Evolutionary conservation across 2,888 invertebrate species (phyloP), one percentile per base, ranked within the genome.

Genomic region (Hypolimnas misippus): DNA sequence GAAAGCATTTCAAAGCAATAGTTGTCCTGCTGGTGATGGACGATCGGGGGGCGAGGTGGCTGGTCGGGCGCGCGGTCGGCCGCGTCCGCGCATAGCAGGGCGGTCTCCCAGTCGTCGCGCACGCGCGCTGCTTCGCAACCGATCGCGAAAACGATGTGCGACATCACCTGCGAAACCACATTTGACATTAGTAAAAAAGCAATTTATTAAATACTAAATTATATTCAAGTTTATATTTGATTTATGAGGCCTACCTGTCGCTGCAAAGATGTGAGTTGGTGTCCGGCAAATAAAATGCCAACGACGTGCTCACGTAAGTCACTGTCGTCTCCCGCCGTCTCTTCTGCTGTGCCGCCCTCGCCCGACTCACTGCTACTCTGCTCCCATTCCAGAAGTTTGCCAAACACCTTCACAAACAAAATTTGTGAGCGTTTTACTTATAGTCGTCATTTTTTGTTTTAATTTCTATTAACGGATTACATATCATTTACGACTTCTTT

Each of bases 1-100:
- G 98, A 98, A 19, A 99, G 89, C 97, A 99, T 97, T 92, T 99
- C 98, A 81, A 98, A 99, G 88, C 98, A 98, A 84, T 98, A 99
- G n/a, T 97, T 97, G 83, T 99, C 98, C 1, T 86, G 88, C 54
- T 76, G 71, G 35, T 69, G 68, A 29, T 67, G 67, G 0, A 75
- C 63, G 14, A 93, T 90, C 63, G 82, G 76, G 71, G 53, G 84
- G 72, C 69, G 83, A 73, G 76, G 74, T 0, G 74, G 70, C 72
- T 76, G 75, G 25, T 85, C 79, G 2, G 73, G 74, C 4, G 70
- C 69, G 7, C 68, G 83, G 67, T 62, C 82, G 74, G 79, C 73
- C 4, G 82, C 73, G 46, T 87, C 84, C 0, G 82, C 83, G 70
- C 84, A 83, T 21, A 89, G 73, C 57, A 89, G 66, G 6, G 83